Evolutionary conservation across 2,113 vertebrate species (phyloP).

Genomic region (Talpa occidentalis): DNA sequence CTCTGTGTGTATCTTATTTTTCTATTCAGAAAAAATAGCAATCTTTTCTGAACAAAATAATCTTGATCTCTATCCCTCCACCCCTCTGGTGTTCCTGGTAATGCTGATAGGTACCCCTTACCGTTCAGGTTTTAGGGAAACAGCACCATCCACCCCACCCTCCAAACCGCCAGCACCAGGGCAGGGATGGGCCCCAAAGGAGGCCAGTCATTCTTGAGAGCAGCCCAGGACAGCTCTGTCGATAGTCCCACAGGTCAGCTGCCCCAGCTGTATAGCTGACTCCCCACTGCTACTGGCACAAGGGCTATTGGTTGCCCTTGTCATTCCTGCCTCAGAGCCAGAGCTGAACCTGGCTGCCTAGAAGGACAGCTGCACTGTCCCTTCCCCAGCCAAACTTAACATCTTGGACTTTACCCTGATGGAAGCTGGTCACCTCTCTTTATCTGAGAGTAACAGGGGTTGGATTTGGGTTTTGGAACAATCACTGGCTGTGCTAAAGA

Average conservation of each 20-base stretch:
- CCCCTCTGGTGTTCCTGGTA: neutral
- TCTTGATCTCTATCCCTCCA: neutral
- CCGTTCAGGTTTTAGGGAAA: neutral
- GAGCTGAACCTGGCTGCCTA: neutral
- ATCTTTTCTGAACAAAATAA: conserved; percentile 16
- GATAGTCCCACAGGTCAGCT: neutral
- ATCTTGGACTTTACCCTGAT: neutral
- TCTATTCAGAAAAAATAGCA: neutral
- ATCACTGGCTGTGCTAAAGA: neutral
- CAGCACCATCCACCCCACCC: neutral
- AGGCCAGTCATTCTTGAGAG: neutral
- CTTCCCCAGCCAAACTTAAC: neutral
- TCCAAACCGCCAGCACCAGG: neutral
- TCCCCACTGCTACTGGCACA: neutral
- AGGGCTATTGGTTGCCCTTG: neutral
- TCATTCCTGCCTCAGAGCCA: neutral
- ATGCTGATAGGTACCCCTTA: neutral
- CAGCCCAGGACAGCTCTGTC: conserved; percentile 12
- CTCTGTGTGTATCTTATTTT: neutral
- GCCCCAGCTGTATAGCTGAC: neutral
- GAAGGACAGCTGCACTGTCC: neutral
- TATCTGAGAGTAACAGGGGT: neutral
- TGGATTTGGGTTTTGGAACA: neutral
- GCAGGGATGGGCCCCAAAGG: neutral
- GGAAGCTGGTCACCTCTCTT: neutral